These are phyloP conservation scores for Netelia inedita DNA, from an alignment of 2,888 invertebrate species.

Conservation along the genomic window DNA sequence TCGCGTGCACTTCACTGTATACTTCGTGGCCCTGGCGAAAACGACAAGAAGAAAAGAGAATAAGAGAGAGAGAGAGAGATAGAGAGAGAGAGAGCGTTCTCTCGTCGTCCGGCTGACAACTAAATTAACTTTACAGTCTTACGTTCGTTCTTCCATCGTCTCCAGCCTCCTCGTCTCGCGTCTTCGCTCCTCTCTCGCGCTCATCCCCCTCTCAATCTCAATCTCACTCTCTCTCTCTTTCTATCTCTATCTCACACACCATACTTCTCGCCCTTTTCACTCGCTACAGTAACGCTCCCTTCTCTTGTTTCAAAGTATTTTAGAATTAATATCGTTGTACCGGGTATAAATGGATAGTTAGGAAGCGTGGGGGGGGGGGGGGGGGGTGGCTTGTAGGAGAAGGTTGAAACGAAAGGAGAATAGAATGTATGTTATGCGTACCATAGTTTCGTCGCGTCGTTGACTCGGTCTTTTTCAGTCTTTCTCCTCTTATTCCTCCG, in stretches of 20 bases:
- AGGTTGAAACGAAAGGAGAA: background rate
- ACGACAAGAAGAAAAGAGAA: constrained; percentile 5
- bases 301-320: constrained; percentile 70
- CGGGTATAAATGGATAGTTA: constrained; percentile 9
- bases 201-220: background rate
- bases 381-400: background rate
- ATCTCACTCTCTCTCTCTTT: constrained; percentile 8
- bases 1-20: constrained; percentile 63
- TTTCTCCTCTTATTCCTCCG: constrained; percentile 29
- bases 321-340: constrained; percentile 69
- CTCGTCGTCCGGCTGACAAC: constrained; percentile 75
- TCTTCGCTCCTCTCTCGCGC: constrained; percentile 15
- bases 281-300: constrained; percentile 24
- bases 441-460: constrained; percentile 34
- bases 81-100: constrained; percentile 39
- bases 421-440: constrained; percentile 38
- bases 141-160: constrained; percentile 61
- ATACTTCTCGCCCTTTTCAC: background rate
- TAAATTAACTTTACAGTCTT: constrained; percentile 79
- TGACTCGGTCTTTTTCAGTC: background rate
- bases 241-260: background rate
- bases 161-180: constrained; percentile 37
- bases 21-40: background rate
- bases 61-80: background rate
- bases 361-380: too few relatives aligned